These are phyloP conservation scores for Leucozona laternaria DNA, from an alignment of 2,888 invertebrate species.

Conservation along the genomic window DNA sequence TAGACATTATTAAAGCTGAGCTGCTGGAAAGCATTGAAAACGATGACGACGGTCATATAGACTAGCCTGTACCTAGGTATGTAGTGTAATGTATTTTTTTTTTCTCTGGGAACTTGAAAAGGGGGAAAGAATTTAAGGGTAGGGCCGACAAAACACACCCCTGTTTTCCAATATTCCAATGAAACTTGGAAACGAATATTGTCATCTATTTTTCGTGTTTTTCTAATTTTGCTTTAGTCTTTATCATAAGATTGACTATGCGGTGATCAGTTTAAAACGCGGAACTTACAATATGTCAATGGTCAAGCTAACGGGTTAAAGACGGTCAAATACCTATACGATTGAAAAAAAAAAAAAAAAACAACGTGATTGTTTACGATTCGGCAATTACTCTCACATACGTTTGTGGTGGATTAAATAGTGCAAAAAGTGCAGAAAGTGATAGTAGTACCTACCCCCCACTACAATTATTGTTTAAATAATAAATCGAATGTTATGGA, in stretches of 20 bases:
- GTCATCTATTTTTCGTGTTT: slow-evolving; percentile 60
- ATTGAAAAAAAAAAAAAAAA: slow-evolving; percentile 16
- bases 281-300: slow-evolving; percentile 33
- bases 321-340: slow-evolving; percentile 4
- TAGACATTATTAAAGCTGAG: slow-evolving; percentile 56
- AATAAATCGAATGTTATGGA: slow-evolving; percentile 20
- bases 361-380: slow-evolving; percentile 7
- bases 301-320: slow-evolving; percentile 42
- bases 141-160: slow-evolving; percentile 55
- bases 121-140: slow-evolving; percentile 73
- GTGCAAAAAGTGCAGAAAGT: slow-evolving; percentile 8
- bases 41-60: not conserved
- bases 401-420: slow-evolving; percentile 21
- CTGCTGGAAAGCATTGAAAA: slow-evolving; percentile 50
- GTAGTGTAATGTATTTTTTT: not conserved
- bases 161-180: slow-evolving; percentile 21
- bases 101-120: slow-evolving; percentile 42
- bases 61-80: slow-evolving; percentile 8
- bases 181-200: slow-evolving; percentile 19
- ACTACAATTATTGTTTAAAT: not conserved
- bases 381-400: not conserved
- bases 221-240: slow-evolving; percentile 68
- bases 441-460: not conserved
- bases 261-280: slow-evolving; percentile 48
- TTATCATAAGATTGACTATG: slow-evolving; percentile 68